Evolutionary conservation across 2,888 invertebrate genomes (phyloP).

Genomic region (Synanthedon formicaeformis): DNA sequence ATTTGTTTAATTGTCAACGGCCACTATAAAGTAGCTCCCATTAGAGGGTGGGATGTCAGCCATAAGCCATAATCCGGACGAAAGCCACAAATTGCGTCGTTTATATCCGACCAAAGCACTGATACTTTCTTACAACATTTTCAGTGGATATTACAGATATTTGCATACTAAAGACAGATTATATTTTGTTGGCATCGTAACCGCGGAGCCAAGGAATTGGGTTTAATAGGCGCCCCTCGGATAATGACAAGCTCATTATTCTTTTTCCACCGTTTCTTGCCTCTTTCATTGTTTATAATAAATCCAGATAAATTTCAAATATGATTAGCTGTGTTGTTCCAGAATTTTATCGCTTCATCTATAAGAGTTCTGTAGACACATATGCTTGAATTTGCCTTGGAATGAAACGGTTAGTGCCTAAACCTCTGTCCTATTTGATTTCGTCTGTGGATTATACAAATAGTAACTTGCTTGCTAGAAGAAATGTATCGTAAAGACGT

Average conservation of each 20-base stretch:
- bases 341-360: too few species aligned
- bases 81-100: slow-evolving; percentile 5
- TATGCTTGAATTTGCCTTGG: too few species aligned
- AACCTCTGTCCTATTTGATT: too few species aligned
- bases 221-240: background rate
- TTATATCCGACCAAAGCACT: slow-evolving; percentile 3
- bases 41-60: background rate
- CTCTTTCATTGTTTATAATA: background rate
- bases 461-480: too few species aligned
- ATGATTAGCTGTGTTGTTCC: background rate
- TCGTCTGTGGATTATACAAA: too few species aligned
- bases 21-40: background rate
- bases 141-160: slow-evolving; percentile 8
- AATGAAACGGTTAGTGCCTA: too few species aligned
- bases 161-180: slow-evolving; percentile 11
- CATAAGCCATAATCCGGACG: background rate
- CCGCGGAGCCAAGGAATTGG: slow-evolving; percentile 1
- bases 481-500: too few species aligned
- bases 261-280: background rate
- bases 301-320: background rate
- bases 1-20: background rate
- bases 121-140: slow-evolving; percentile 7
- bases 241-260: background rate
- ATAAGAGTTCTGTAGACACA: too few species aligned
- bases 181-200: slow-evolving; percentile 9